Evolutionary conservation across 2,797 vertebrate species (phyloP).

Genomic region (Cirrhinus mrigala): DNA sequence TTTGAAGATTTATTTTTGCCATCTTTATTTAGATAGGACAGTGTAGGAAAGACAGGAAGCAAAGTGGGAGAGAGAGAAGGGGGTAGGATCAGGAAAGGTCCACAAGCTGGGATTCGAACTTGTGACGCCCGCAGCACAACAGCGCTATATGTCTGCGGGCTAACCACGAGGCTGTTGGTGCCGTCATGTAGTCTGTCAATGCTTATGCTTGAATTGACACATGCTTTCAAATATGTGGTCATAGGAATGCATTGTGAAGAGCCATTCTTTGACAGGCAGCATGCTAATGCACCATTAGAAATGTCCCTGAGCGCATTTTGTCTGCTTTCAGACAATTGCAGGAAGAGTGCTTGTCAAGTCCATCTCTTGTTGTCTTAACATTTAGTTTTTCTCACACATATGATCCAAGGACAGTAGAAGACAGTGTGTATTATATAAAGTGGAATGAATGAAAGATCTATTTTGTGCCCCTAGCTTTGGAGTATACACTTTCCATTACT

Average conservation of each 20-base stretch:
- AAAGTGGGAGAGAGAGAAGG: too few species aligned
- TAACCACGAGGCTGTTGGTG: too few species aligned
- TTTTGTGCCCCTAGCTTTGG: neutral
- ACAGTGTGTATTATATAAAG: conserved; percentile 20
- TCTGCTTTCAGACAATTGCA: conserved; percentile 45
- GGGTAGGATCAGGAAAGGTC: too few species aligned
- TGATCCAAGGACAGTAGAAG: neutral
- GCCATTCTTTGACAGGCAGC: neutral
- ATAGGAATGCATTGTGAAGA: neutral
- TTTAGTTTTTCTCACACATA: conserved; percentile 17
- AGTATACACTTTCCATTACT: conserved; percentile 16
- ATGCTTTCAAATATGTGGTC: neutral
- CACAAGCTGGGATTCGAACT: too few species aligned
- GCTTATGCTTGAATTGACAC: neutral
- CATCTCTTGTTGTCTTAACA: conserved; percentile 17
- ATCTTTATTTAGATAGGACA: too few species aligned
- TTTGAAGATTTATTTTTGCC: too few species aligned
- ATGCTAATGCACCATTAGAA: neutral
- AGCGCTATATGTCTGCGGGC: too few species aligned
- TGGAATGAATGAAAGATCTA: neutral
- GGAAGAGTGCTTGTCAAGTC: conserved; percentile 23
- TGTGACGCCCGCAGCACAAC: too few species aligned
- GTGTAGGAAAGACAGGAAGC: too few species aligned
- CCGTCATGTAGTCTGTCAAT: neutral
- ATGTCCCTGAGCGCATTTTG: conserved; percentile 1